A percentile compares a stretch with the other conserved stretches of the same genome.
Evolutionary conservation across 2,113 vertebrate species (phyloP).

Genomic region (Cebus imitator): DNA sequence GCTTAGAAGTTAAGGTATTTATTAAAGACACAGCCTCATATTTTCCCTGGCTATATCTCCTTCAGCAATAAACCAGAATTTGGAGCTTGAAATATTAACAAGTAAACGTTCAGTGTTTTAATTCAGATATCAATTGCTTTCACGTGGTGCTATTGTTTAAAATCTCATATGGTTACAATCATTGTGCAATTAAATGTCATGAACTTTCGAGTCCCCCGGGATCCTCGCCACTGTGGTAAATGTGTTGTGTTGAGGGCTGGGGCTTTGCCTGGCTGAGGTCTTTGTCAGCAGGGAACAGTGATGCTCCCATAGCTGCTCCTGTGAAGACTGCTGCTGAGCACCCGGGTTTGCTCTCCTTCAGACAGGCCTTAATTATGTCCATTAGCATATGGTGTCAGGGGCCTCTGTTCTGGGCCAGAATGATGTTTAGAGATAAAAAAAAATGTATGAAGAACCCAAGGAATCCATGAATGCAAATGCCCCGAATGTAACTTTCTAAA

Average conservation of each 20-base stretch:
- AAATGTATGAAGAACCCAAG: background rate
- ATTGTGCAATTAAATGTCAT: background rate
- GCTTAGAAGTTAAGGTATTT: background rate
- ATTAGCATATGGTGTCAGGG: accelerated
- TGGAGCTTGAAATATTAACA: background rate
- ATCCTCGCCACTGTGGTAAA: background rate
- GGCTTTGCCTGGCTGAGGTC: no score
- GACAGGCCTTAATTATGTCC: accelerated
- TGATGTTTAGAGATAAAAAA: background rate
- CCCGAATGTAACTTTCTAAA: background rate
- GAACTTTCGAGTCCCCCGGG: background rate
- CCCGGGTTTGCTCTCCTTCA: background rate
- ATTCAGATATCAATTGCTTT: background rate
- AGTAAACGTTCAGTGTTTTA: background rate
- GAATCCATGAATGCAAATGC: background rate
- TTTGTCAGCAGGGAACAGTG: background rate
- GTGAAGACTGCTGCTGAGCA: background rate
- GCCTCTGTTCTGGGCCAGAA: background rate
- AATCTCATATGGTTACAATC: background rate
- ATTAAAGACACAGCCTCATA: background rate
- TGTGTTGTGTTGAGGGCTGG: accelerated
- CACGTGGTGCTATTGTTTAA: background rate
- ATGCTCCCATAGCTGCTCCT: background rate
- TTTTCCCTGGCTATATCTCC: background rate
- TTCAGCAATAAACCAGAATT: background rate